phyloP scores from a whole-genome alignment of 2,797 vertebrate species.

The Erithacus rubecula region DNA sequence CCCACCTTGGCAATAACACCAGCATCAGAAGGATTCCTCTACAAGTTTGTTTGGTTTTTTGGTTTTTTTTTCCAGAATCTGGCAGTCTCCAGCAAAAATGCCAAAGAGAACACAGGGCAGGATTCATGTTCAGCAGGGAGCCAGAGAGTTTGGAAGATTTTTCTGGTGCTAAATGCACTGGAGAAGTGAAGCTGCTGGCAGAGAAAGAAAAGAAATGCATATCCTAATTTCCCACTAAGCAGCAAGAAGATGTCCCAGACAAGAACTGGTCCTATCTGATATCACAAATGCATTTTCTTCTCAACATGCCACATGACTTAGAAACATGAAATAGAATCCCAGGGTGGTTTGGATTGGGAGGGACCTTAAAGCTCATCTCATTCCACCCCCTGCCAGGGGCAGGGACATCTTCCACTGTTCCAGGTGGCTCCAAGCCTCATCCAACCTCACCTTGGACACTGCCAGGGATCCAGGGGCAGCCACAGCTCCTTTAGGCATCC shows the following conservation, averaged over 20 bases:
- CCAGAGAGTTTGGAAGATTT: not conserved
- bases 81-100: too few species aligned
- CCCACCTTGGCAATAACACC: too few species aligned
- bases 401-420: not conserved
- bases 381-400: not conserved
- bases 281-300: not conserved
- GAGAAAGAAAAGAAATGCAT: not conserved
- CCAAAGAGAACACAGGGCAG: not conserved
- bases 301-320: fast-evolving
- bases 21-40: not conserved
- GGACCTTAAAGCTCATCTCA: not conserved
- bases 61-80: not conserved
- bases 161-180: not conserved
- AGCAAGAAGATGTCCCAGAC: not conserved
- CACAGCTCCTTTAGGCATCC: fast-evolving
- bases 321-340: not conserved
- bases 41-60: fast-evolving
- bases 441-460: fast-evolving
- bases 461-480: not conserved
- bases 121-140: fast-evolving
- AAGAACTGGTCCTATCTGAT: fast-evolving
- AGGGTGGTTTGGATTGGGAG: not conserved
- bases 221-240: not conserved
- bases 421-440: fast-evolving
- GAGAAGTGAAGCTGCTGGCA: not conserved